phyloP scores from a whole-genome alignment of 1,140 invertebrate species.

The Drosophila willistoni region DNA sequence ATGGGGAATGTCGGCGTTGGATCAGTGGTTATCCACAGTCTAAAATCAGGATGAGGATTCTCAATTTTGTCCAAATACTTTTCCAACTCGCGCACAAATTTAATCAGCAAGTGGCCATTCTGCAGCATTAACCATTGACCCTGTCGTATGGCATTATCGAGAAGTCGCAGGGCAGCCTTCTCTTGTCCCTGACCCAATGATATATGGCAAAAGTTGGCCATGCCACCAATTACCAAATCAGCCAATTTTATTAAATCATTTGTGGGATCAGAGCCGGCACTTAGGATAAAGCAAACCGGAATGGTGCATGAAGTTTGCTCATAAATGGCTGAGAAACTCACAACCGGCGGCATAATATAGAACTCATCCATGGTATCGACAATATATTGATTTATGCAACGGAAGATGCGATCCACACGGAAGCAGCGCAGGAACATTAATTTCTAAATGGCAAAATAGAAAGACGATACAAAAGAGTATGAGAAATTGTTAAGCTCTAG shows the following conservation, averaged over 20 bases:
- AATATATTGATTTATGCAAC: slow-evolving; percentile 91
- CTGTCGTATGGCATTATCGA: slow-evolving; percentile 89
- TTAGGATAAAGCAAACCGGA: slow-evolving; percentile 94
- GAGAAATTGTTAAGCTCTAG: slow-evolving; percentile 34
- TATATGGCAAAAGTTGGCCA: slow-evolving; percentile 90
- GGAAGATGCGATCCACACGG: slow-evolving; percentile 92
- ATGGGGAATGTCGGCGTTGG: slow-evolving; percentile 93
- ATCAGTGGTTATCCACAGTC: slow-evolving; percentile 96
- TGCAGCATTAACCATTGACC: slow-evolving; percentile 96
- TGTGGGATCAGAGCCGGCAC: slow-evolving; percentile 94
- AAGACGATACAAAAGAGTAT: slow-evolving; percentile 8
- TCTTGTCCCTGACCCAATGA: slow-evolving; percentile 96
- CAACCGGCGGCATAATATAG: slow-evolving; percentile 92
- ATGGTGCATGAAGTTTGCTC: slow-evolving; percentile 91
- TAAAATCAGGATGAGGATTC: slow-evolving; percentile 93
- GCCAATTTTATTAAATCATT: slow-evolving; percentile 94
- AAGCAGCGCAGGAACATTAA: slow-evolving; percentile 94
- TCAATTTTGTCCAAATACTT: slow-evolving; percentile 91
- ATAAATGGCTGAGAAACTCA: slow-evolving; percentile 91
- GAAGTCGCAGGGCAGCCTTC: slow-evolving; percentile 87
- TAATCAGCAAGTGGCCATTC: slow-evolving; percentile 93
- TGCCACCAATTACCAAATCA: slow-evolving; percentile 88
- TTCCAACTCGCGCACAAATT: slow-evolving; percentile 91
- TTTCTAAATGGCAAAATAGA: slow-evolving; percentile 81
- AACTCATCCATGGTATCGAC: slow-evolving; percentile 92